These are phyloP conservation scores for Marmota monax DNA, from an alignment of 2,113 vertebrate genomes.

Conservation along the genomic window DNA sequence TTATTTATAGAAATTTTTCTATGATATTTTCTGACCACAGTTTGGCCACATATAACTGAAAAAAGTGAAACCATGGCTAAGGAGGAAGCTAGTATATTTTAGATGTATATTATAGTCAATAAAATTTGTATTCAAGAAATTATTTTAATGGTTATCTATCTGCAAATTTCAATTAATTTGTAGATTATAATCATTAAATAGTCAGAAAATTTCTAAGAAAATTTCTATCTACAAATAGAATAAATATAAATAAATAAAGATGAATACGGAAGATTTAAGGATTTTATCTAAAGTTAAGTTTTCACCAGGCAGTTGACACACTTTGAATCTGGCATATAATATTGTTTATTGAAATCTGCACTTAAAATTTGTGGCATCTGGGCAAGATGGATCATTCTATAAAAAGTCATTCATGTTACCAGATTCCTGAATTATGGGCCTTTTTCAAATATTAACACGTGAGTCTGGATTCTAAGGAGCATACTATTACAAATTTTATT, in stretches of 20 bases:
- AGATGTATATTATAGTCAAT: background rate
- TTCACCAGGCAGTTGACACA: background rate
- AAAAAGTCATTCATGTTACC: background rate
- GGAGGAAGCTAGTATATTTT: background rate
- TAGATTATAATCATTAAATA: background rate
- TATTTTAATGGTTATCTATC: background rate
- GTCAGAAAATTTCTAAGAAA: background rate
- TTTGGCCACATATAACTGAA: background rate
- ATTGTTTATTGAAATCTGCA: background rate
- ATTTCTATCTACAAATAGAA: background rate
- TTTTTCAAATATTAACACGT: background rate
- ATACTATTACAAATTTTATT: background rate
- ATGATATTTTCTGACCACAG: background rate
- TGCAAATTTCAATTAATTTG: background rate
- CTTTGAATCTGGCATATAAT: background rate
- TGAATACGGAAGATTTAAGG: background rate
- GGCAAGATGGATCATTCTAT: background rate
- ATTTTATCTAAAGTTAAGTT: background rate
- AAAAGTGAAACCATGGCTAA: background rate
- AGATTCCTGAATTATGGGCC: background rate
- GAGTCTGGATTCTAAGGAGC: background rate
- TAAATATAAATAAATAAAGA: background rate
- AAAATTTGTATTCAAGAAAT: background rate
- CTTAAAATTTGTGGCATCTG: background rate
- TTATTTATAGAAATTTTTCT: background rate